Base-by-base conservation (phyloP, 2,888 invertebrate genomes). In the Caenorhabditis plicata region DNA sequence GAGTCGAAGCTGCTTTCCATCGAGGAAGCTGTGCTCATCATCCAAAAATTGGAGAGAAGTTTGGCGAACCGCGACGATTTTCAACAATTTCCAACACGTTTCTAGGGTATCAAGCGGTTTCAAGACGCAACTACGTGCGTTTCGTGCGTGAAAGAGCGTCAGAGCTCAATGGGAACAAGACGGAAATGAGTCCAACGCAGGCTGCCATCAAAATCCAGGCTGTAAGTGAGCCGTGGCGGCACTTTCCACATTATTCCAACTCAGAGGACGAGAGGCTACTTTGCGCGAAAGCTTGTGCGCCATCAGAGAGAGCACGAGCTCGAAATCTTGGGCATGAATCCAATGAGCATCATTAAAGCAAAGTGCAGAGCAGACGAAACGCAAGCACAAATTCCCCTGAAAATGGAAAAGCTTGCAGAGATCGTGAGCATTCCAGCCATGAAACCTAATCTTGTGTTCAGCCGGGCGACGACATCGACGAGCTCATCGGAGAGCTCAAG, bases 161-260 rank as follows among this genome's bases (percentile, higher is more conserved):
- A 35, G 71, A 75, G 32, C 33, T 74, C 13, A 70, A 71, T 19
- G 53, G 47, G 0, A 53, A 64, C 19, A 56, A 62, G 26, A 64
- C 53, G n/a, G 63, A 56, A 27, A 64, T 72, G 38, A 71, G 73
- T 38, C 65, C 73, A 2, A 57, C 69, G 11, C 58, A 63, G 39
- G 75, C 76, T 9, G 60, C 74, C 13, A 61, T 68, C n/a, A 48
- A 68, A 29, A 75, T 76, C 25, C 76, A 76, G 47, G 73, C 76
- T 23, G 73, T 73, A 17, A 26, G 43, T 23, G 22, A 17, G 7
- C n/a, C 5, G 17, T 23, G 15, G 26, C 25, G n/a, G n/a, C n/a
- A n/a, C n/a, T 3, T 11, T 23, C n/a, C 15, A 15, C 9, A 17
- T n/a, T n/a, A 23, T 8, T 22, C 11, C 4, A 26, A 55, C 64